phyloP scores from a whole-genome alignment of 2,797 vertebrate species.

The Cheirogaleus major region DNA sequence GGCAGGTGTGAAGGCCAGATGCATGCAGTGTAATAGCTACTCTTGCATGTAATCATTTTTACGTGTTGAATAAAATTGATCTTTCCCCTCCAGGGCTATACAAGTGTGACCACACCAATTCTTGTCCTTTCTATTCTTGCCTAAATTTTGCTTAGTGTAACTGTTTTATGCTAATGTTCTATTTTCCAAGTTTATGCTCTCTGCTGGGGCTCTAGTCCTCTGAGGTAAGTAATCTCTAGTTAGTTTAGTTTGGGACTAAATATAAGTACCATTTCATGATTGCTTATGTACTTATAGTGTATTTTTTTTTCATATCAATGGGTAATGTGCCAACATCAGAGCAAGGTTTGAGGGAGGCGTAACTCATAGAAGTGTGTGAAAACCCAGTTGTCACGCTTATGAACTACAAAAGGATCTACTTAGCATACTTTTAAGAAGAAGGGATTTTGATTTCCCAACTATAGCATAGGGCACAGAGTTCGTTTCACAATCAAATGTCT shows the following conservation, averaged over 20 bases:
- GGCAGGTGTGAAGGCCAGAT: background rate
- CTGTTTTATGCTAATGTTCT: background rate
- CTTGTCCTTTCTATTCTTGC: background rate
- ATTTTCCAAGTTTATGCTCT: background rate
- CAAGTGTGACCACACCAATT: background rate
- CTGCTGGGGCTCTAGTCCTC: background rate
- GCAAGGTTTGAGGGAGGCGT: background rate
- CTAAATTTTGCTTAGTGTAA: background rate
- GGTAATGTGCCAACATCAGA: background rate
- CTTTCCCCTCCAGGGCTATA: background rate
- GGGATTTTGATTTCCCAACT: background rate
- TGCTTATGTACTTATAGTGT: background rate
- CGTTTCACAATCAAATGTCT: background rate
- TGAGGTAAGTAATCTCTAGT: background rate
- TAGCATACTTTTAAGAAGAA: background rate
- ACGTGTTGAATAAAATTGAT: background rate
- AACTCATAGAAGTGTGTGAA: background rate
- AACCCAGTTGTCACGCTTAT: background rate
- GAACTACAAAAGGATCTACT: background rate
- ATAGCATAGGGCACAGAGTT: background rate
- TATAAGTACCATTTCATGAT: background rate
- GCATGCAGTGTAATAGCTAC: fast-evolving
- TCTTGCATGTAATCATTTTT: background rate
- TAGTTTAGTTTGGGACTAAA: background rate
- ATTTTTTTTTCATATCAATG: background rate